phyloP scores from a whole-genome alignment of 2,113 vertebrate genomes.

The Paradoxurus hermaphroditus region DNA sequence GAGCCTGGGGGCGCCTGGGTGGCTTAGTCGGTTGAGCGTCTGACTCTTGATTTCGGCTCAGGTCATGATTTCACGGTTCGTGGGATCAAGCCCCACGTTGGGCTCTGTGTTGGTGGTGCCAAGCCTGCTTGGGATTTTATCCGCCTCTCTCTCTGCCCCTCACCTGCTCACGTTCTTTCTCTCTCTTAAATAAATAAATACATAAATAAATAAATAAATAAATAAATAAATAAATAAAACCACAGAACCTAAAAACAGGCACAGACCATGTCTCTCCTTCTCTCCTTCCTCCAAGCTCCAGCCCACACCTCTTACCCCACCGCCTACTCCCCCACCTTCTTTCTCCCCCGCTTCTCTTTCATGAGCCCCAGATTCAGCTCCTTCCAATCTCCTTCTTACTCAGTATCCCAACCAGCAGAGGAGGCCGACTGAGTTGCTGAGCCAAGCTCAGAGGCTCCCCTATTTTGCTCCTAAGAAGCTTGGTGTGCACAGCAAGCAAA shows the following conservation, averaged over 20 bases:
- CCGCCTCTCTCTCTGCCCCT: no score
- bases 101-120: no score
- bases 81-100: no score
- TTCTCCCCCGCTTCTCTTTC: neutral
- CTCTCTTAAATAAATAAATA: no score
- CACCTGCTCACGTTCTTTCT: no score
- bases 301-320: neutral
- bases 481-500: neutral
- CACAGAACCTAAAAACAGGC: neutral
- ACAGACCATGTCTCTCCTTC: neutral
- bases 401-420: neutral
- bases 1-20: no score
- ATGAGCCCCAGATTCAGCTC: neutral
- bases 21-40: no score
- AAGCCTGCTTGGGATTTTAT: no score
- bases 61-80: no score
- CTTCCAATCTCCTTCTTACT: neutral
- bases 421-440: neutral
- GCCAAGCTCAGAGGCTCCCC: neutral
- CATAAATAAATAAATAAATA: no score
- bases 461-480: neutral
- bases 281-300: neutral
- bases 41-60: no score
- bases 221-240: no score
- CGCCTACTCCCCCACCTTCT: neutral